phyloP scores from a whole-genome alignment of 1,140 invertebrate genomes.

The Aphelenchoides fujianensis region DNA sequence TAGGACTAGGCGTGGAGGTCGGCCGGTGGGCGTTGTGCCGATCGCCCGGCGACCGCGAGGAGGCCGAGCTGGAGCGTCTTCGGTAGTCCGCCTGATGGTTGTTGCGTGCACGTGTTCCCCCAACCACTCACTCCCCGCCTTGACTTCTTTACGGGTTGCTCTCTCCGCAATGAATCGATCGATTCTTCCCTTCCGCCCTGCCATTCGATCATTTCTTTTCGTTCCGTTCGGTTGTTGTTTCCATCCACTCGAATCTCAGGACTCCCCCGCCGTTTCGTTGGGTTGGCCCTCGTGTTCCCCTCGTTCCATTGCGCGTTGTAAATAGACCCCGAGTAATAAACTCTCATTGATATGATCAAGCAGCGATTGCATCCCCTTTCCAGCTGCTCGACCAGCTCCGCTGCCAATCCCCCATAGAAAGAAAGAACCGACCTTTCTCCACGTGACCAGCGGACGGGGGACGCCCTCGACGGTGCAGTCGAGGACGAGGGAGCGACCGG shows the following conservation, averaged over 20 bases:
- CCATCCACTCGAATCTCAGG: not conserved
- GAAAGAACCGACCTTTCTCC: slow-evolving; percentile 63
- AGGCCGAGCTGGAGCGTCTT: not conserved
- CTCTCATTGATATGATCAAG: too few relatives aligned
- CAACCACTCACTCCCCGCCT: too few relatives aligned
- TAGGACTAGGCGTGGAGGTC: slow-evolving; percentile 23
- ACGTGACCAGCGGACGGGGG: slow-evolving; percentile 64
- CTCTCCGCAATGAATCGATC: not conserved
- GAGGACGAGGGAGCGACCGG: slow-evolving; percentile 63
- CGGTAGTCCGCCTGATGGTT: not conserved
- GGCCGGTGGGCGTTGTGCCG: slow-evolving; percentile 11
- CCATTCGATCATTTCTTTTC: not conserved
- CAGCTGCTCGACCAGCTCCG: too few relatives aligned
- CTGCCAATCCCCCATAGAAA: too few relatives aligned
- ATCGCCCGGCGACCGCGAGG: not conserved
- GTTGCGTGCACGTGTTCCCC: too few relatives aligned
- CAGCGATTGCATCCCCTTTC: too few relatives aligned
- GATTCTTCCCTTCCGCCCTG: not conserved
- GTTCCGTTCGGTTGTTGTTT: too few relatives aligned
- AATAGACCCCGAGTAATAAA: not conserved
- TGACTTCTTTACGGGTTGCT: not conserved
- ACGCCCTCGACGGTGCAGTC: slow-evolving; percentile 65
- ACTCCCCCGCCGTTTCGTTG: too few relatives aligned
- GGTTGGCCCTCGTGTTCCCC: too few relatives aligned
- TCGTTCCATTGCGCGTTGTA: too few relatives aligned